phyloP scores from a whole-genome alignment of 2,888 invertebrate genomes.

The Zonitis immaculata region DNA sequence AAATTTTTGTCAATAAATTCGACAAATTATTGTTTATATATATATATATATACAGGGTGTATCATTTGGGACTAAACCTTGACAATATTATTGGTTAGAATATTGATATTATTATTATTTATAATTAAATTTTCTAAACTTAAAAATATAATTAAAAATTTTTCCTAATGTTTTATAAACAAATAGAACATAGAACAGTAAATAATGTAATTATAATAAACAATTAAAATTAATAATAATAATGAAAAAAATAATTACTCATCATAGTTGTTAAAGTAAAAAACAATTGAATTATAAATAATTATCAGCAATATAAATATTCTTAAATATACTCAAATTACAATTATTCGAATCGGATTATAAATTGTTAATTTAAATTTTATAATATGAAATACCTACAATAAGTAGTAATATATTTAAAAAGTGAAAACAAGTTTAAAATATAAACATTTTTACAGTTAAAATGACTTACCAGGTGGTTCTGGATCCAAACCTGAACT shows the following conservation, averaged over 20 bases:
- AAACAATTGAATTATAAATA: not conserved
- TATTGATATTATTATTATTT: not conserved
- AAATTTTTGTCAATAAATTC: not conserved
- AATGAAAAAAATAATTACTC: not conserved
- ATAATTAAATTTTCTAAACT: not conserved
- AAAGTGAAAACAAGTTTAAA: not conserved
- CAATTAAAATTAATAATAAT: not conserved
- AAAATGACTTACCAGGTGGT: constrained; percentile 34
- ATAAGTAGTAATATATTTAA: no score
- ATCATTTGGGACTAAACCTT: no score
- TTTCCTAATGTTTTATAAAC: not conserved
- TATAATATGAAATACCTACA: not conserved
- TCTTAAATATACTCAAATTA: not conserved
- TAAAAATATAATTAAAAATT: not conserved
- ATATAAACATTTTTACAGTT: not conserved
- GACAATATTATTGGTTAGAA: not conserved
- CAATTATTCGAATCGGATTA: not conserved
- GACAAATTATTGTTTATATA: not conserved
- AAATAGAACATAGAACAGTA: not conserved
- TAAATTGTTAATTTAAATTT: not conserved
- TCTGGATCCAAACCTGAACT: constrained; percentile 40
- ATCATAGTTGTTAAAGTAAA: not conserved
- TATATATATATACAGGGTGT: not conserved
- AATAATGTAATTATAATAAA: not conserved
- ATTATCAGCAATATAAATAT: not conserved